Base-by-base conservation (phyloP, 2,888 invertebrate genomes). In the Phorcus lineatus region DNA sequence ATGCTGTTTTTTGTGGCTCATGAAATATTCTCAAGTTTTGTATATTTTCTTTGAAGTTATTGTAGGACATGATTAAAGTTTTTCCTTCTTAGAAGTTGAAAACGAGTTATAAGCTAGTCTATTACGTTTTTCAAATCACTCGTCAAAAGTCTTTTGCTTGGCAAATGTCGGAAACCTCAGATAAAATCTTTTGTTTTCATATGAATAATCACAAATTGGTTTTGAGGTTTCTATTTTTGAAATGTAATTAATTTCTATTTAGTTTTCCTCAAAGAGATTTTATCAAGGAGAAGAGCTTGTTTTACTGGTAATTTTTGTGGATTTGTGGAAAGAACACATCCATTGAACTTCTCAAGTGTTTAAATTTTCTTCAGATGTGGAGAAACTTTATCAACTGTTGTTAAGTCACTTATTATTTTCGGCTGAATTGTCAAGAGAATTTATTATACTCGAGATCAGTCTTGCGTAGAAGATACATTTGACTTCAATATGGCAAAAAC, bases 1-100 rank as follows among this genome's bases (percentile, higher is more conserved):
- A 62, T 28, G 24, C n/a, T 62, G 28, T 7, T 62, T 62, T 62
- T 62, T 62, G 62, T 28, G 28, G 62, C 28, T 62, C 62, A 62
- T 62, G 62, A 62, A 22, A 62, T 62, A 28, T 62, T 62, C 62
- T 62, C 62, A 62, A 62, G 62, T 62, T 24, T 62, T 62, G 62
- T 62, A 62, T 62, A 62, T 62, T 62, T 62, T 24, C 62, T 62
- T 62, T 62, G 62, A 62, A 28, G 62, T 62, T 62, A 62, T 62
- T 62, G 62, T 62, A 28, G 62, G 24, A 62, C 28, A 28, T 28
- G 28, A 28, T 28, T 62, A 16, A 16, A 13, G 62, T 62, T 62
- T 62, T 62, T 62, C 62, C 24, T n/a, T 24, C 22, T 62, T 62
- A 62, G 28, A 28, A 62, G 62, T n/a, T 62, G 62, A n/a, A 28